Evolutionary conservation across 2,797 vertebrate genomes (phyloP).

Genomic region (Sebastes baramenuke): DNA sequence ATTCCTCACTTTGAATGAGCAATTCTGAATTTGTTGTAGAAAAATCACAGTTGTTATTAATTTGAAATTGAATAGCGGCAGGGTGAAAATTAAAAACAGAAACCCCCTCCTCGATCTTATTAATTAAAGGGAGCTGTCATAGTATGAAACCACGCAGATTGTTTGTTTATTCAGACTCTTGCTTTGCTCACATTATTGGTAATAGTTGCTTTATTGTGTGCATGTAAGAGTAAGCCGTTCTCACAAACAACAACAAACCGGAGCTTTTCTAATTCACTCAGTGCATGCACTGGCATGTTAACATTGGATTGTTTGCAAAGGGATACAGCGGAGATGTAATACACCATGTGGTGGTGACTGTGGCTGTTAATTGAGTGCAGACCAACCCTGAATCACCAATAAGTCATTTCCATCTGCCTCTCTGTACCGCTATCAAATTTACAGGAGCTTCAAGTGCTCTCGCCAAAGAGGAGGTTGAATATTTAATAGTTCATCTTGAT

Average conservation of each 20-base stretch:
- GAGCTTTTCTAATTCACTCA: neutral
- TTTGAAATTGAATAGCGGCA: neutral
- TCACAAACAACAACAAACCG: neutral
- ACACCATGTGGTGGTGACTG: neutral
- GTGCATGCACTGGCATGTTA: neutral
- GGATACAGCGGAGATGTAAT: neutral
- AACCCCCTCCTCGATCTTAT: neutral
- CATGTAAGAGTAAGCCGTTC: neutral
- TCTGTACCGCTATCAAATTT: neutral
- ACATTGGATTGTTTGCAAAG: neutral
- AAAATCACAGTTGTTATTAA: neutral
- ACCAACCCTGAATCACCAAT: neutral
- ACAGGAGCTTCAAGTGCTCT: conserved; percentile 8
- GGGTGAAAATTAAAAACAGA: neutral
- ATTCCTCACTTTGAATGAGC: neutral
- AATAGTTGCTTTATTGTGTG: neutral
- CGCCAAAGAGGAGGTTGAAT: conserved; percentile 26
- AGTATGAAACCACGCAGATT: neutral
- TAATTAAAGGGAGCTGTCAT: neutral
- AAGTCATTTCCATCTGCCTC: neutral
- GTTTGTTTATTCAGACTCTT: conserved; percentile 5
- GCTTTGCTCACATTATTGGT: conserved; percentile 11
- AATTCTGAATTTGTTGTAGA: neutral
- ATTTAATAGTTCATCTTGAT: conserved; percentile 39
- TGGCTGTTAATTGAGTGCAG: neutral